Base-by-base conservation (phyloP, 2,888 invertebrate genomes). In the Cheilosia vulpina region DNA sequence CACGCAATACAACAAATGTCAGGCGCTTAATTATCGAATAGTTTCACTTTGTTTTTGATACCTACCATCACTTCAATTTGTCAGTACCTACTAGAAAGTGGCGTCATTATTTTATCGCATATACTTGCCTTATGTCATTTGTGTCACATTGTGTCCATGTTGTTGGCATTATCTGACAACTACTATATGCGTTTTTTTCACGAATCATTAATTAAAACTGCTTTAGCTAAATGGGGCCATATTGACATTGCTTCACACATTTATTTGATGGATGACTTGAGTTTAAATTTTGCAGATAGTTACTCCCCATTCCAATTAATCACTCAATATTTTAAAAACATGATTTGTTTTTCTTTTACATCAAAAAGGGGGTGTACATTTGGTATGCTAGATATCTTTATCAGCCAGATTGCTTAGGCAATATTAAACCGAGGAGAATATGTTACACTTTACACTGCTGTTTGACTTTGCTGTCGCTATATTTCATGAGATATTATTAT, bases 241-340 rank as follows among this genome's bases (percentile, higher is more conserved):
- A 69, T 62, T 68, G 77, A 77, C 77, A 77, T 43, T 69, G 77
- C 27, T 43, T 38, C 34, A 77, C 47, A 69, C 68, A 62, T 45
- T 62, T 69, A 69, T 62, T 69, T 77, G 68, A 77, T 77, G 69
- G 77, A 76, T 68, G 60, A 60, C 27, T 53, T 66, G 60, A 27
- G 52, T 43, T 63, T n/a, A 5, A 38, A 53, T 9, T 19, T 1
- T 38, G 38, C 52, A 34, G 50, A 21, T 53, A 43, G 31, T 31
- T 45, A 17, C n/a, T 45, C 7, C 19, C 17, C 9, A 7, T 17
- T 17, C 21, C 34, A 58, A 58, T 71, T 58, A 71, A 50, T 47
- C 52, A 71, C 38, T n/a, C n/a, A 43, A n/a, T 43, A 13, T 38
- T 9, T 0, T 4, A 13, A 38, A 38, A 38, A 13, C 38, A 17